These are phyloP conservation scores for Arctocebus calabarensis DNA, from an alignment of 2,797 vertebrate species.

Conservation along the genomic window DNA sequence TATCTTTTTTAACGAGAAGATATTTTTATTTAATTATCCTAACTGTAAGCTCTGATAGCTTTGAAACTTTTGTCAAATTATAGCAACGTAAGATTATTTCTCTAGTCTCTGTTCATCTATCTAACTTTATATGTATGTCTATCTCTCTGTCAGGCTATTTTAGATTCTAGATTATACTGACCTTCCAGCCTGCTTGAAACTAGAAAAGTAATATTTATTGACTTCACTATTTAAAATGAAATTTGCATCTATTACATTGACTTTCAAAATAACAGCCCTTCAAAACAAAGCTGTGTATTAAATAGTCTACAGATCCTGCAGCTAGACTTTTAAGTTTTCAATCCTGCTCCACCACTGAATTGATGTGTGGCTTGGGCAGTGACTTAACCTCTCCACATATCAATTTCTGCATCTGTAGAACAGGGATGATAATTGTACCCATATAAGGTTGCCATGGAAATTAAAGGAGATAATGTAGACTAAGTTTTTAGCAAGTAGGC, in stretches of 20 bases:
- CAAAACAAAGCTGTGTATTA: background rate
- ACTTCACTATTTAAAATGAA: background rate
- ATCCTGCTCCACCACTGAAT: background rate
- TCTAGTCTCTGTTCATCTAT: background rate
- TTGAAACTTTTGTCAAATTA: background rate
- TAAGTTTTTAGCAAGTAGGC: background rate
- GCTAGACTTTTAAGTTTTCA: background rate
- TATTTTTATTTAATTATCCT: too few relatives aligned
- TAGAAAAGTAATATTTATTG: background rate
- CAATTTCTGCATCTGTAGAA: conserved; percentile 22
- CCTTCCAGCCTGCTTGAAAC: background rate
- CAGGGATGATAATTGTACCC: background rate
- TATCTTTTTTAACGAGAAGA: too few relatives aligned
- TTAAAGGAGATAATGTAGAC: background rate
- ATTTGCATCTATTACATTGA: background rate
- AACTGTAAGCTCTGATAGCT: background rate
- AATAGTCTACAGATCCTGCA: background rate
- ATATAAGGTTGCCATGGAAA: background rate
- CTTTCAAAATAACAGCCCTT: conserved; percentile 17
- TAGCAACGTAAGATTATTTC: background rate
- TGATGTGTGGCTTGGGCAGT: background rate
- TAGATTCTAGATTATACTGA: background rate
- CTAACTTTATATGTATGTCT: background rate
- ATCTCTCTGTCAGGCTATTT: background rate
- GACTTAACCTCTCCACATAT: background rate